A percentile compares a stretch with the other conserved stretches of the same genome.
phyloP scores from a whole-genome alignment of 2,888 invertebrate genomes.

The Pharmacophagus antenor region DNA sequence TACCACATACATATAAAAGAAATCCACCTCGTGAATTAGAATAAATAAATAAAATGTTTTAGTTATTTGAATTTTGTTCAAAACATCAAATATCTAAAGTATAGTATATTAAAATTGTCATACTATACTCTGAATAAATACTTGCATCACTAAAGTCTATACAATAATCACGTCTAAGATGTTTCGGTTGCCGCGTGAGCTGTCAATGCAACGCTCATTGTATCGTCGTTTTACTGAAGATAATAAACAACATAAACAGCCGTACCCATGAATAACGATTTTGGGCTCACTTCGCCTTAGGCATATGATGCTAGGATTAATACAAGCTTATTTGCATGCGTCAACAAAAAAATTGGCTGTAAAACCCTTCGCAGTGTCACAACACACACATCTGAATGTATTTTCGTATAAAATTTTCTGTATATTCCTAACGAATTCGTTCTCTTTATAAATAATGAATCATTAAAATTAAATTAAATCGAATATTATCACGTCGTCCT shows the following conservation, averaged over 20 bases:
- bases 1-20: too few species aligned
- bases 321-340: constrained; percentile 66
- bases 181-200: constrained; percentile 49
- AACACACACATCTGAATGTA: constrained; percentile 27
- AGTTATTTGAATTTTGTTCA: too few species aligned
- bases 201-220: constrained; percentile 63
- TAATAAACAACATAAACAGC: constrained; percentile 74
- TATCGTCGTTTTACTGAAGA: constrained; percentile 59
- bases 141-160: not conserved
- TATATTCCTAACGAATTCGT: not conserved
- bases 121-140: not conserved
- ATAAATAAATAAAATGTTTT: too few species aligned
- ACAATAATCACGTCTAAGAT: not conserved
- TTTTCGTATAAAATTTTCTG: not conserved
- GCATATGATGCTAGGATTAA: constrained; percentile 63
- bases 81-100: too few species aligned
- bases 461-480: constrained; percentile 39
- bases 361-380: constrained; percentile 39
- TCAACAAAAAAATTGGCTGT: constrained; percentile 40
- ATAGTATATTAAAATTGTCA: too few species aligned
- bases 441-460: not conserved
- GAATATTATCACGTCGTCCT: constrained; percentile 54
- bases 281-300: constrained; percentile 53
- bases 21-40: too few species aligned
- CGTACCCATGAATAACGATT: constrained; percentile 75